Percentiles rank a stretch among this genome's conserved stretches.
Evolutionary conservation across 1,140 invertebrate genomes (phyloP).

Genomic region (Atta texana): DNA sequence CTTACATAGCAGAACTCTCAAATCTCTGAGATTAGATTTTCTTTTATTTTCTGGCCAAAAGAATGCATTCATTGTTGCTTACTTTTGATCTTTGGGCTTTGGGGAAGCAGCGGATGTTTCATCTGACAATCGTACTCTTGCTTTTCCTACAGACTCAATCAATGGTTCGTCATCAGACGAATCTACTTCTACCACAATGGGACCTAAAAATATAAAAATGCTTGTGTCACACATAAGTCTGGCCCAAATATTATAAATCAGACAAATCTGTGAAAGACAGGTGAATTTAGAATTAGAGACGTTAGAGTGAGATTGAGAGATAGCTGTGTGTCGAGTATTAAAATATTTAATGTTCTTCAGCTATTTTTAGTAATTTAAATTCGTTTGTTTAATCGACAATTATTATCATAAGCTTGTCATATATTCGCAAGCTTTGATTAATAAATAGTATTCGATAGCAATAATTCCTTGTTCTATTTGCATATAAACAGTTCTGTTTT

Average conservation of each 20-base stretch:
- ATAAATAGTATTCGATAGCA: slow-evolving; percentile 9
- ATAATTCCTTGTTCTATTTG: slow-evolving; percentile 23
- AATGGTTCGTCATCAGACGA: slow-evolving; percentile 93
- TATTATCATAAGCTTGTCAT: slow-evolving; percentile 6
- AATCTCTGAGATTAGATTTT: slow-evolving; percentile 60
- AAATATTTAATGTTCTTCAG: slow-evolving; percentile 16
- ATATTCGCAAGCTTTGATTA: neutral
- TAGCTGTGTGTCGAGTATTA: slow-evolving; percentile 13
- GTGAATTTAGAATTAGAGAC: slow-evolving; percentile 17
- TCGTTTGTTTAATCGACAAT: neutral
- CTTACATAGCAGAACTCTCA: slow-evolving; percentile 69
- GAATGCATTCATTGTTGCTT: slow-evolving; percentile 72
- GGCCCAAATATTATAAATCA: slow-evolving; percentile 41
- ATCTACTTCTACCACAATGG: slow-evolving; percentile 86
- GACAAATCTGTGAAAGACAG: slow-evolving; percentile 35
- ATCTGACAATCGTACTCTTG: slow-evolving; percentile 82
- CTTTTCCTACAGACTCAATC: slow-evolving; percentile 90
- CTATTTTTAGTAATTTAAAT: slow-evolving; percentile 32
- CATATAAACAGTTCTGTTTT: slow-evolving; percentile 67
- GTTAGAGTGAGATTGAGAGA: slow-evolving; percentile 65
- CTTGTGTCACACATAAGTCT: slow-evolving; percentile 58
- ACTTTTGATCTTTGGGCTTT: slow-evolving; percentile 86
- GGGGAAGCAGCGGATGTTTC: slow-evolving; percentile 82
- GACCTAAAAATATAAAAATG: slow-evolving; percentile 80
- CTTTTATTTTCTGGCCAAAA: slow-evolving; percentile 49